Conservation (phyloP, 1,140 invertebrate genomes). For the Helicorthomorpha holstii region DNA sequence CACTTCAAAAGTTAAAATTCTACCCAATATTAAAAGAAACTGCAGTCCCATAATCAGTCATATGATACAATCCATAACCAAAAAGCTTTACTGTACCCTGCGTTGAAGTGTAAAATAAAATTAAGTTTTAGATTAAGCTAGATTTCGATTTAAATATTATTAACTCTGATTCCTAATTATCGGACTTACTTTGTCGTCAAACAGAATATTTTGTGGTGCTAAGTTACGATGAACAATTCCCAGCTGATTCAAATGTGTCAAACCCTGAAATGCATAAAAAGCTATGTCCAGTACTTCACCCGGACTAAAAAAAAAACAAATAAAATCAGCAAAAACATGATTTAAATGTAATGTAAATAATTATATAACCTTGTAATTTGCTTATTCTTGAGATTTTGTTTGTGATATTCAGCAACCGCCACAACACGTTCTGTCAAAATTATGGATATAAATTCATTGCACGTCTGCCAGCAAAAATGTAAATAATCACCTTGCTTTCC, state of each 20-base stretch:
- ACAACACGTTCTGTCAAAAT: slow-evolving; percentile 63
- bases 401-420: slow-evolving; percentile 69
- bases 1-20: slow-evolving; percentile 17
- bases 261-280: slow-evolving; percentile 49
- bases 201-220: slow-evolving; percentile 62
- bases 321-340: not conserved
- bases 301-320: slow-evolving; percentile 14
- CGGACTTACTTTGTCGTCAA: slow-evolving; percentile 38
- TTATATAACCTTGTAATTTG: not conserved
- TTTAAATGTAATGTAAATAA: no score
- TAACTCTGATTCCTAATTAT: no score
- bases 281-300: slow-evolving; percentile 40
- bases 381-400: not conserved
- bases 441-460: slow-evolving; percentile 5
- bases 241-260: slow-evolving; percentile 52
- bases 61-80: slow-evolving; percentile 82
- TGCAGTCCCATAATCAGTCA: slow-evolving; percentile 64
- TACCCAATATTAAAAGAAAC: slow-evolving; percentile 86
- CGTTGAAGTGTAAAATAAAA: no score
- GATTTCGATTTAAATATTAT: no score
- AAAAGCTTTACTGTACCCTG: slow-evolving; percentile 56
- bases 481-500: slow-evolving; percentile 72
- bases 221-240: slow-evolving; percentile 63
- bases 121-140: no score
- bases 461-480: slow-evolving; percentile 11